Evolutionary conservation across 2,888 invertebrate genomes (phyloP).

Genomic region (Clusia tigrina): DNA sequence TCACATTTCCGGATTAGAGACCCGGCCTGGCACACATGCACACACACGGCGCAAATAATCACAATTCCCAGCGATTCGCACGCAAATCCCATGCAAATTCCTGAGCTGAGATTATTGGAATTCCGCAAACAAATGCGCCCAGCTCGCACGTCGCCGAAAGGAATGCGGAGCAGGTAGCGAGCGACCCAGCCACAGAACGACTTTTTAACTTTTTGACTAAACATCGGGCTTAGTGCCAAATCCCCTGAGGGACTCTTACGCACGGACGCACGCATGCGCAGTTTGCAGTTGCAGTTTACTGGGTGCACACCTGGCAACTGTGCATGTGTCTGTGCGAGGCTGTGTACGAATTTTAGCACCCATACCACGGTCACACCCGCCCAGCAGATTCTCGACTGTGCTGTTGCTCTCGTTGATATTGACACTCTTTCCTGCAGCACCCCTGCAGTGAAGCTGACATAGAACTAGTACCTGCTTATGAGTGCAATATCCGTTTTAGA

Average conservation of each 20-base stretch:
- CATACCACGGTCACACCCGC: no score
- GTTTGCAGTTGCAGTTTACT: no score
- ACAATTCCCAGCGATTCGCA: neutral
- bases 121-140: no score
- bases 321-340: no score
- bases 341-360: neutral
- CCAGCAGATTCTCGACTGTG: no score
- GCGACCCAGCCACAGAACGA: neutral
- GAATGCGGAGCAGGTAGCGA: conserved; percentile 12
- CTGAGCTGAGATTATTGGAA: neutral
- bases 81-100: neutral
- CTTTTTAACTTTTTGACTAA: conserved; percentile 6
- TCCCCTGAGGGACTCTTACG: conserved; percentile 25
- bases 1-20: neutral
- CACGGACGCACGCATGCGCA: conserved; percentile 43
- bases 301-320: no score
- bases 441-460: no score
- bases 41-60: neutral
- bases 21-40: neutral
- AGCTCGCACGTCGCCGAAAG: no score
- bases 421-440: no score
- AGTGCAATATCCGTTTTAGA: no score
- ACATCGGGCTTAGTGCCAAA: conserved; percentile 7
- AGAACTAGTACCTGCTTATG: no score
- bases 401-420: no score